Evolutionary conservation across 1,140 invertebrate species (phyloP).

Genomic region (Drosophila tani): DNA sequence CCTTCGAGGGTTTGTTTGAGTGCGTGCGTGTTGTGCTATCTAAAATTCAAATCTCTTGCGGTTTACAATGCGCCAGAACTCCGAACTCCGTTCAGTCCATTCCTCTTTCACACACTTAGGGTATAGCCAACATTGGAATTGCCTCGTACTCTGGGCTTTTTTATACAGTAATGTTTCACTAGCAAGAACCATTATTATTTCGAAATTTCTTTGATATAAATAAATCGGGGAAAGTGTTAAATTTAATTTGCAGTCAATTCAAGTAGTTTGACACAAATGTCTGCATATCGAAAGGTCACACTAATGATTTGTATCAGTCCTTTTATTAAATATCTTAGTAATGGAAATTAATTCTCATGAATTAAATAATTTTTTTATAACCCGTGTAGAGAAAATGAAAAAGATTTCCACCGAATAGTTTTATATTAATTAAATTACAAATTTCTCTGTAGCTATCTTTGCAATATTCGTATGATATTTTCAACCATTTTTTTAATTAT

Average conservation of each 20-base stretch:
- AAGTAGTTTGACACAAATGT: neutral
- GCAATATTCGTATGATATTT: no score
- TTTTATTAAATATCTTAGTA: no score
- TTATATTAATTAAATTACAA: no score
- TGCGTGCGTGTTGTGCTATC: constrained; percentile 56
- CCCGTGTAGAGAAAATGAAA: no score
- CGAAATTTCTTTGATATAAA: neutral
- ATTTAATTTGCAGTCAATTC: neutral
- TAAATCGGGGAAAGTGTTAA: neutral
- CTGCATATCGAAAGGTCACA: neutral
- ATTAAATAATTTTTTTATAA: no score
- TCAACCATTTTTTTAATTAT: no score
- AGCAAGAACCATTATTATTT: no score
- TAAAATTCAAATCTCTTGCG: constrained; percentile 79
- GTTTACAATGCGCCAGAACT: constrained; percentile 62
- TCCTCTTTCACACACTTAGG: neutral
- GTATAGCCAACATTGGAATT: constrained; percentile 5
- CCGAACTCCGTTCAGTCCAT: constrained; percentile 9
- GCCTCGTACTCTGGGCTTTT: constrained; percentile 4
- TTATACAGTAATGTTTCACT: neutral
- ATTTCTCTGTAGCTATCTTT: no score
- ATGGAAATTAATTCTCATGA: neutral
- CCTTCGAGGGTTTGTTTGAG: constrained; percentile 25
- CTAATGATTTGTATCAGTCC: neutral
- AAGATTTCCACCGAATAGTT: no score